A percentile compares a stretch with the other conserved stretches of the same genome.
Conservation (phyloP, 2,888 invertebrate species). For the Augiades crinisus region DNA sequence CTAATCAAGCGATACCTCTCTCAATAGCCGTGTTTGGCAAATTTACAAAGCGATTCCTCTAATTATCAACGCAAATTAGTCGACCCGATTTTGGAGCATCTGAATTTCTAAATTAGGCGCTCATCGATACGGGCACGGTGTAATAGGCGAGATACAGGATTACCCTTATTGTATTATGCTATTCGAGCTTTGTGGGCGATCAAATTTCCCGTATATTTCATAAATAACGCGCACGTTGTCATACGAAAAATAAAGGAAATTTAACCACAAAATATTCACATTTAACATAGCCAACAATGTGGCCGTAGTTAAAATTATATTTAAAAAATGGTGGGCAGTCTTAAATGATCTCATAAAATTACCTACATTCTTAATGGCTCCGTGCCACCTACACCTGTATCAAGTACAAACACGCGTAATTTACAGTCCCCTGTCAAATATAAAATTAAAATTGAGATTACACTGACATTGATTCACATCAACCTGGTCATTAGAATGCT, state of each 20-base stretch:
- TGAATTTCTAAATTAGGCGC: conserved; percentile 37
- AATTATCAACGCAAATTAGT: conserved; percentile 45
- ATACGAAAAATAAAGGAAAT: too few species aligned
- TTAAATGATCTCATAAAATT: conserved; percentile 11
- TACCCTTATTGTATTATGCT: too few species aligned
- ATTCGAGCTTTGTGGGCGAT: too few species aligned
- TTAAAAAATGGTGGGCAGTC: not conserved
- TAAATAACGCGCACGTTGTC: too few species aligned
- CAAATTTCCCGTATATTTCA: too few species aligned
- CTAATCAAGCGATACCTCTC: conserved; percentile 33
- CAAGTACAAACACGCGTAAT: conserved; percentile 9
- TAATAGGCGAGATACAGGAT: too few species aligned
- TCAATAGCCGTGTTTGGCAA: conserved; percentile 31
- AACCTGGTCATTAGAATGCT: conserved; percentile 36
- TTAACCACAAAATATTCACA: too few species aligned
- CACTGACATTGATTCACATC: conserved; percentile 39
- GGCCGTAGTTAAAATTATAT: not conserved
- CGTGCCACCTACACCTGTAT: conserved; percentile 11
- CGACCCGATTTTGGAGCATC: conserved; percentile 35
- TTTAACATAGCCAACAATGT: too few species aligned
- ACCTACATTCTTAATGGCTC: conserved; percentile 14
- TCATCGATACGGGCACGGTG: conserved; percentile 24
- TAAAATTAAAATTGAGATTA: conserved; percentile 22
- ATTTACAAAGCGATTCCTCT: conserved; percentile 40
- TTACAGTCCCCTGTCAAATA: conserved; percentile 11